Base-by-base conservation (phyloP, 2,113 vertebrate species). In the Cyanoliseus patagonus region DNA sequence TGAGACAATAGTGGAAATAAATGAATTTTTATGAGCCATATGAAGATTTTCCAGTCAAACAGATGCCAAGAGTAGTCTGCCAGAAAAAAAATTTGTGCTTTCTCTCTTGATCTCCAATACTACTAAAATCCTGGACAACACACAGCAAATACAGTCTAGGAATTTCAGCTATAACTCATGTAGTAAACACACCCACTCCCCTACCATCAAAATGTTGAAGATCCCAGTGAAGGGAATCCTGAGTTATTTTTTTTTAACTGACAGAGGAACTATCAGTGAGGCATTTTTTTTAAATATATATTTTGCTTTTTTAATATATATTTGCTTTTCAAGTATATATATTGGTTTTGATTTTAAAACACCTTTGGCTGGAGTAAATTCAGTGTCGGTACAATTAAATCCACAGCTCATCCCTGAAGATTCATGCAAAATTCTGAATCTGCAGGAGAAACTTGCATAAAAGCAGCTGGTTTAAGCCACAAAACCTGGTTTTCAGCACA, bases 21-120 rank as follows among this genome's bases (percentile, higher is more conserved):
- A 93, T 49, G 39, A 44, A 92, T 94, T 95, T 95, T 96, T 83
- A 86, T 79, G 53, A 97, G 83, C 83, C 93, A 87, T 84, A 72
- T 84, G 83, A 94, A 93, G 75, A 82, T 95, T 80, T 94, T 96
- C 83, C 88, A 95, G 92, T 76, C 41, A 89, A 81, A 92, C 33
- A 31, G 46, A 88, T 91, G 94, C 95, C 96, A 97, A 83, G 83
- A 51, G 37, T 39, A 76, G 13, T n/a, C 62, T 96, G 95, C 93
- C 95, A 96, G 77, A 90, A 92, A 87, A 93, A 80, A 87, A 93
- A 80, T 20, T 6, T 70, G 62, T 35, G 73, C 74, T 96, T 92
- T 62, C 46, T 80, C 39, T 94, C 88, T 82, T 83, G 28, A 84
- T 92, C 80, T 93, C 90, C 81, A 67, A n/a, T 91, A 89, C 80